Conservation (phyloP, 1,140 invertebrate species). For the Drosophila grimshawi region DNA sequence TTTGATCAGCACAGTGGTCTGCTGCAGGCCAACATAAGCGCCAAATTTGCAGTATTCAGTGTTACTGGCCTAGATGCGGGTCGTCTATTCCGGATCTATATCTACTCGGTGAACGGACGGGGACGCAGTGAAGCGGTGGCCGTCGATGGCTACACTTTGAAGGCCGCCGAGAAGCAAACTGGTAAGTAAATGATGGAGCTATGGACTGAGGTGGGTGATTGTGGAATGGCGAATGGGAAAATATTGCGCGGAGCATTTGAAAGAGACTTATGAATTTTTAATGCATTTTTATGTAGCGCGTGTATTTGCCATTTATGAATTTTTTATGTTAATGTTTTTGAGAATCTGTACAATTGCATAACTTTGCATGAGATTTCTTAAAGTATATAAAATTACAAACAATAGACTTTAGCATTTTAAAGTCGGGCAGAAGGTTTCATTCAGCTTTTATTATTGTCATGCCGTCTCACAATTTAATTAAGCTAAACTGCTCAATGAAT, state of each 20-base stretch:
- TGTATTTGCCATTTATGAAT: conserved; percentile 59
- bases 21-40: conserved; percentile 89
- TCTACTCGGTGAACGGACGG: conserved; percentile 88
- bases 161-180: conserved; percentile 92
- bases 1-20: conserved; percentile 88
- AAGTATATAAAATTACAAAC: not conserved
- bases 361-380: conserved; percentile 48
- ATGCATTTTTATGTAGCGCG: conserved; percentile 38
- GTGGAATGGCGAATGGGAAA: not conserved
- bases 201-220: too few relatives aligned
- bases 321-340: conserved; percentile 62
- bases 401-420: not conserved
- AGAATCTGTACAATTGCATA: conserved; percentile 32
- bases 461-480: conserved; percentile 75
- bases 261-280: conserved; percentile 53
- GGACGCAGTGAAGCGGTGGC: conserved; percentile 87
- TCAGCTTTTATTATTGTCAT: conserved; percentile 56
- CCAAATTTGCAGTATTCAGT: conserved; percentile 88
- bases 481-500: conserved; percentile 81
- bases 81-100: conserved; percentile 88
- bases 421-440: conserved; percentile 20
- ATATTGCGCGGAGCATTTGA: not conserved
- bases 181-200: conserved; percentile 85
- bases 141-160: conserved; percentile 89
- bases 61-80: conserved; percentile 89